Evolutionary conservation across 1,140 invertebrate genomes (phyloP).

Genomic region (Conus betulinus): DNA sequence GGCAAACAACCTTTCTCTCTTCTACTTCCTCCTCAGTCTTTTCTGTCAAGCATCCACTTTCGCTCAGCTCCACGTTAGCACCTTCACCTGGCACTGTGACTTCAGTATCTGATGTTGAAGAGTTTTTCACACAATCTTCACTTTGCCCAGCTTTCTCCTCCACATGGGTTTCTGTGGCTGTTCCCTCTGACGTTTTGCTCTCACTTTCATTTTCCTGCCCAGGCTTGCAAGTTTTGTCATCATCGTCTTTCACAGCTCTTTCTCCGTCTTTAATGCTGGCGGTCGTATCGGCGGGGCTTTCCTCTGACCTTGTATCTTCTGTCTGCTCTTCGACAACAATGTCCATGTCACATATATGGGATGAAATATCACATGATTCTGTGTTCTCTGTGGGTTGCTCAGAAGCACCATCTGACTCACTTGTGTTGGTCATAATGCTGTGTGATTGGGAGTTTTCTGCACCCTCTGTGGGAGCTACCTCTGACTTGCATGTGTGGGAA

Average conservation of each 20-base stretch:
- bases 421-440: too few relatives aligned
- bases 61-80: slow-evolving; percentile 11
- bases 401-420: too few relatives aligned
- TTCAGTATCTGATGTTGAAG: background rate
- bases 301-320: background rate
- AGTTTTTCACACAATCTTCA: background rate
- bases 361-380: background rate
- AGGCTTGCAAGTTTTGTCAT: too few relatives aligned
- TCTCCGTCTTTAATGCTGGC: too few relatives aligned
- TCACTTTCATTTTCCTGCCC: background rate
- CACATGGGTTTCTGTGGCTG: background rate
- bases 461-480: background rate
- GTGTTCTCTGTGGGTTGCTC: too few relatives aligned
- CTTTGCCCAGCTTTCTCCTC: background rate
- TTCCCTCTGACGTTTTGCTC: background rate
- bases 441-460: background rate
- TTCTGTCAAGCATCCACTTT: background rate
- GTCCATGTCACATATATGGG: background rate
- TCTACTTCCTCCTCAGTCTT: background rate
- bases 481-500: too few relatives aligned
- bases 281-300: background rate
- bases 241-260: too few relatives aligned
- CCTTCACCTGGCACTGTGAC: background rate
- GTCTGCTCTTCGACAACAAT: slow-evolving; percentile 16
- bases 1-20: background rate